phyloP scores from a whole-genome alignment of 2,113 vertebrate genomes.

The Ciconia boyciana region DNA sequence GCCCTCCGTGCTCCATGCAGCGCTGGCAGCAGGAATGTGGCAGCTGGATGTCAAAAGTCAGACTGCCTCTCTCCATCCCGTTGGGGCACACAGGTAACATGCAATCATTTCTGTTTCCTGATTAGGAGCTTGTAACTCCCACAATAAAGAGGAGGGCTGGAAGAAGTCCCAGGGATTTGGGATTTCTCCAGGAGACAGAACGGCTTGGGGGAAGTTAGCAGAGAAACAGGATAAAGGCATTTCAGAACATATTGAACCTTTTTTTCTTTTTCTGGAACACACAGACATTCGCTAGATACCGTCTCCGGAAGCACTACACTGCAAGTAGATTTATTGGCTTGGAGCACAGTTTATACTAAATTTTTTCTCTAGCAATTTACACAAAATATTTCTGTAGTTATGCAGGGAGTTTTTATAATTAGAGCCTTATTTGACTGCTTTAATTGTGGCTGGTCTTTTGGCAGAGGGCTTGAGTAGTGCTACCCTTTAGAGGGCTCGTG shows the following conservation, averaged over 20 bases:
- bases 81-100: background rate
- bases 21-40: background rate
- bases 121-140: background rate
- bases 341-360: background rate
- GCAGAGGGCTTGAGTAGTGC: background rate
- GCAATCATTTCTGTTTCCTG: background rate
- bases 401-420: slow-evolving; percentile 20
- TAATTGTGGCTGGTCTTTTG: slow-evolving; percentile 22
- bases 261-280: background rate
- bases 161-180: slow-evolving; percentile 38
- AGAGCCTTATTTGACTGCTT: slow-evolving; percentile 20
- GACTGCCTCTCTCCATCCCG: background rate
- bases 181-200: slow-evolving; percentile 38
- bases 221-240: slow-evolving; percentile 45
- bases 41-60: background rate
- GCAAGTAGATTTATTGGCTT: slow-evolving; percentile 17
- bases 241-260: slow-evolving; percentile 47
- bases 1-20: fast-evolving
- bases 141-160: background rate
- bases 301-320: background rate
- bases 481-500: background rate
- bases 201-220: background rate
- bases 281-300: background rate
- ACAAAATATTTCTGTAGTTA: slow-evolving; percentile 47
- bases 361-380: slow-evolving; percentile 36